phyloP scores from a whole-genome alignment of 1,140 invertebrate genomes.

The Vanessa atalanta region DNA sequence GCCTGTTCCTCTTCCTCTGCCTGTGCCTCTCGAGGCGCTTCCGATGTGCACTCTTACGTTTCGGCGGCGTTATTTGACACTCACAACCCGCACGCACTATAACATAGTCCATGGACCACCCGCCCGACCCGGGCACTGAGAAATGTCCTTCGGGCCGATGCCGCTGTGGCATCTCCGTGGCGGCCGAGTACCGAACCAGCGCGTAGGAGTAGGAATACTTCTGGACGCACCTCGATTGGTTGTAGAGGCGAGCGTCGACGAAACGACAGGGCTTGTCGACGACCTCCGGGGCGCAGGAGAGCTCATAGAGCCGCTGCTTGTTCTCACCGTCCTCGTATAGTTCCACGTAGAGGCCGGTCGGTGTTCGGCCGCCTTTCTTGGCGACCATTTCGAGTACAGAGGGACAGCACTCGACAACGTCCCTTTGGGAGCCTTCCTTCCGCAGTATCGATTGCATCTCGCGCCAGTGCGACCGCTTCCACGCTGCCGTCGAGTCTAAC shows the following conservation, averaged over 20 bases:
- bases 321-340: slow-evolving; percentile 87
- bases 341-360: slow-evolving; percentile 86
- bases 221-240: slow-evolving; percentile 89
- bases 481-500: slow-evolving; percentile 61
- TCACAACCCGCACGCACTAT: slow-evolving; percentile 90
- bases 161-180: slow-evolving; percentile 77
- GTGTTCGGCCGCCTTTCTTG: slow-evolving; percentile 88
- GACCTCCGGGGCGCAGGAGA: slow-evolving; percentile 87
- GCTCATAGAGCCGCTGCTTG: slow-evolving; percentile 87
- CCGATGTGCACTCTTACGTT: slow-evolving; percentile 53
- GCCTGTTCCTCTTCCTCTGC: slow-evolving; percentile 62
- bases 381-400: slow-evolving; percentile 88
- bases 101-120: slow-evolving; percentile 91
- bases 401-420: slow-evolving; percentile 90
- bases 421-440: slow-evolving; percentile 81
- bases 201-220: slow-evolving; percentile 93
- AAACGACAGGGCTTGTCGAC: slow-evolving; percentile 88
- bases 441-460: slow-evolving; percentile 85
- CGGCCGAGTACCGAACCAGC: slow-evolving; percentile 82
- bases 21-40: slow-evolving; percentile 61
- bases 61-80: slow-evolving; percentile 84
- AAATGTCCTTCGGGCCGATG: slow-evolving; percentile 79
- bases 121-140: slow-evolving; percentile 78
- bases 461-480: slow-evolving; percentile 76
- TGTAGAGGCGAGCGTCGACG: slow-evolving; percentile 85